Evolutionary conservation across 2,888 invertebrate genomes (phyloP).

Genomic region (Epirrhoe tristata): DNA sequence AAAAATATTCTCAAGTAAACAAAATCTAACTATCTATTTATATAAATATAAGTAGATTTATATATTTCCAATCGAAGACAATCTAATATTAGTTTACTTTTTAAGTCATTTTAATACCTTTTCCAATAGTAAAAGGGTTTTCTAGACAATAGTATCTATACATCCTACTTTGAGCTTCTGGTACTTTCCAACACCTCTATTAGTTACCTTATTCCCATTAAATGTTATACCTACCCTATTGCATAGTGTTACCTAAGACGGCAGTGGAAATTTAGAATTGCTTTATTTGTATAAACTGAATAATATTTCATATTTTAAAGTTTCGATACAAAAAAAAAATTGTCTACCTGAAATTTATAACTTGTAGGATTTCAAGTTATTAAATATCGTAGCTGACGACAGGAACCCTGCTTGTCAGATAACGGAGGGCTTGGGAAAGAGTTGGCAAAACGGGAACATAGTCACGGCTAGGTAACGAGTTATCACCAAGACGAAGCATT

Average conservation of each 20-base stretch:
- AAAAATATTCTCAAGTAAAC: neutral
- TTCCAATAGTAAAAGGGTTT: conserved; percentile 24
- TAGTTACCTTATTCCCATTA: conserved; percentile 15
- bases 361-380: neutral
- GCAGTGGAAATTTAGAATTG: conserved; percentile 22
- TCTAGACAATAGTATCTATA: conserved; percentile 25
- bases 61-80: conserved; percentile 4
- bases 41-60: neutral
- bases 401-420: conserved; percentile 82
- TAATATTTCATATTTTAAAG: neutral
- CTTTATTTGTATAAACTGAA: neutral
- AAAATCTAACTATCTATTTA: neutral
- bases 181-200: conserved; percentile 21
- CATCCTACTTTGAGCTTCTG: conserved; percentile 32
- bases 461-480: conserved; percentile 14
- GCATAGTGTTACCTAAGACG: conserved; percentile 8
- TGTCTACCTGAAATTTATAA: neutral
- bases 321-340: neutral
- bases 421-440: conserved; percentile 65
- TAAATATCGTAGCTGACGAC: conserved; percentile 77
- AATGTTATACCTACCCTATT: conserved; percentile 12
- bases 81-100: conserved; percentile 7
- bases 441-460: conserved; percentile 63
- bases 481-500: conserved; percentile 37
- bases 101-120: conserved; percentile 12